Base-by-base conservation (phyloP, 64 coral and sea anemone species). In the Cladopsammia gracilis region DNA sequence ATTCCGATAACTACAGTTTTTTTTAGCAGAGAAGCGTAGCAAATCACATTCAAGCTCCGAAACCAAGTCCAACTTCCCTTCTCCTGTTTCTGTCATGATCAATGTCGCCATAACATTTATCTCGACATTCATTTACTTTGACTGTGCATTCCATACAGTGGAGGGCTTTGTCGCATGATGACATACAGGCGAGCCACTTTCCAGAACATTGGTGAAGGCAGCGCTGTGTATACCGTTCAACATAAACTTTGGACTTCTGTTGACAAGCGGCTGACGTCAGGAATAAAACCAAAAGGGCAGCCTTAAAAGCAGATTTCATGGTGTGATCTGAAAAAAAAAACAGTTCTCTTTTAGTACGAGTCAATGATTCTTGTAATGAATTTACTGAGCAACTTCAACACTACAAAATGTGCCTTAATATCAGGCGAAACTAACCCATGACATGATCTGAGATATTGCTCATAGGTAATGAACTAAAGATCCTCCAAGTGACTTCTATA, bases 131-230 rank as follows among this genome's bases (percentile, higher is more conserved):
- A 47, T 34, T 9, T 82, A 22, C 58, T 0, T 26, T 20, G 12
- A 42, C 25, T 8, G 57, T 64, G 42, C 57, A 82, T 46, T 82
- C 57, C 12, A 46, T 44, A 26, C 78, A 82, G 14, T 82, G 78
- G 26, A 5, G 18, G 3, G 23, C 16, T 25, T 82, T 25, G 34
- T 82, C 25, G 59, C 78, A 82, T 47, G 78, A 82, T 24, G 78
- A 64, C 78, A 82, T 82, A 20, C 78, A 82, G 6, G 78, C 78
- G 7, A 16, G 78, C 78, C 78, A 82, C 1, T 20, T 18, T 18
- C 78, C 78, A 16, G 78, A 20, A n/a, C 78, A 82, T 1, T 64
- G 57, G 4, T 4, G 6, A 64, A 82, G 78, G 57, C 59, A 82
- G 1, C 43, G 7, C 3, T 72, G 3, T 44, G 70, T 72, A 0